Evolutionary conservation across 2,888 invertebrate genomes (phyloP), one percentile per base, ranked within the genome.

Genomic region (Melipona beecheii): DNA sequence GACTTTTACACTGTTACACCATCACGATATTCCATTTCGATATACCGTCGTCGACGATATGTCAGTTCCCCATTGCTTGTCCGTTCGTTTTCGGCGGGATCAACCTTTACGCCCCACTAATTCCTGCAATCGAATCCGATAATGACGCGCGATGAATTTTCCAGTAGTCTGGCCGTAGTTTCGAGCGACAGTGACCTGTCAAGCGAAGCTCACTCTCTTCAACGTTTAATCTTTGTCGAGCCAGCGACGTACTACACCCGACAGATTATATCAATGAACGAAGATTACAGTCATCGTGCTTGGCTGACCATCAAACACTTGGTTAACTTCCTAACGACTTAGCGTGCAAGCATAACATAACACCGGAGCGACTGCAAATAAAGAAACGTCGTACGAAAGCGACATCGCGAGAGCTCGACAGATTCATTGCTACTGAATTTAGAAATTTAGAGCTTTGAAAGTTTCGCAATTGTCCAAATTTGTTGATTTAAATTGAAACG

Each of bases 1-100:
- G 2, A 24, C 11, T n/a, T 4, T 31, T 31, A 4, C 4, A 4
- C 31, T 31, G 27, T 27, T 27, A 27, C 27, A n/a, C 9, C 1
- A n/a, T 21, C 4, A n/a, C n/a, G 24, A 24, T 43, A 43, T 43
- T 66, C 43, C 43, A 50, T 50, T 24, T 24, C 11, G 1, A 36
- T 9, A 36, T 27, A 19, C 54, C 15, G 70, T 83, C 78, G 50
- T n/a, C 58, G 27, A 36, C 78, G 76, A 83, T 83, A 84, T 79
- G 36, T 52, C 62, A 27, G 27, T 27, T 31, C 60, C 24, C 56
- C 24, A 36, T 65, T 84, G 70, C 84, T 69, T 82, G 72, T 43
- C 43, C 58, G 68, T 75, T 62, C 58, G 54, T 70, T 49, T 43
- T 49, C 76, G 79, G 79, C 79, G 76, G 76, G 24, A 83, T 73